phyloP scores from a whole-genome alignment of 2,888 invertebrate species.

The Melipona beecheii region DNA sequence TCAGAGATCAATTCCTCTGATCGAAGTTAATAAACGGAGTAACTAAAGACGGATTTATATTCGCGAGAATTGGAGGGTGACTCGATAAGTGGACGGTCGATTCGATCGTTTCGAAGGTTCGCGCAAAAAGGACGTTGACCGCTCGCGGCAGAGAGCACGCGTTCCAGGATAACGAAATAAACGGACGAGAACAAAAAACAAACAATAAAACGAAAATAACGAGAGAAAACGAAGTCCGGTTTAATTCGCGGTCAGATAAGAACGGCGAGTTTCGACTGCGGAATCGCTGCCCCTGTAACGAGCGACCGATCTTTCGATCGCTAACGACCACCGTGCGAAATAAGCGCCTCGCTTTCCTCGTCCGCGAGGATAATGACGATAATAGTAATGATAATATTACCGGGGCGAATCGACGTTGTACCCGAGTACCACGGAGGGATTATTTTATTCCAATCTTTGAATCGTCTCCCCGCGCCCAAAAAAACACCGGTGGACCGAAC shows the following conservation, averaged over 20 bases:
- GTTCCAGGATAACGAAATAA: background rate
- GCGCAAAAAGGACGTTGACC: background rate
- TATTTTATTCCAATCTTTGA: background rate
- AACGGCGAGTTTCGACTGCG: background rate
- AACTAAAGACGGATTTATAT: slow-evolving; percentile 39
- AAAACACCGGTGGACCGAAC: too few species aligned
- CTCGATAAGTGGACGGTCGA: background rate
- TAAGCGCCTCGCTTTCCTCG: background rate
- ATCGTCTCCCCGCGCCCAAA: too few species aligned
- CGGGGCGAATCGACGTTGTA: background rate
- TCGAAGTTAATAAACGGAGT: slow-evolving; percentile 34
- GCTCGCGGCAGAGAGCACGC: background rate
- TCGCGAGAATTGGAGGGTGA: background rate
- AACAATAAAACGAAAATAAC: background rate
- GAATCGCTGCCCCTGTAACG: slow-evolving; percentile 11
- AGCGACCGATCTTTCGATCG: slow-evolving; percentile 24
- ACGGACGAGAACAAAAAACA: too few species aligned
- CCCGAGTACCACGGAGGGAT: background rate
- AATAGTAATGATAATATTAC: slow-evolving; percentile 7
- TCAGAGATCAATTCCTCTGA: background rate
- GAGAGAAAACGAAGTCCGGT: background rate
- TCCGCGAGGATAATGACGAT: background rate
- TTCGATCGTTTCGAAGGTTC: background rate
- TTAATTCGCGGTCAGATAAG: slow-evolving; percentile 30
- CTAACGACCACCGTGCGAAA: slow-evolving; percentile 13